Base-by-base conservation (phyloP, 2,797 vertebrate genomes). In the Tenualosa thibaudeaui region DNA sequence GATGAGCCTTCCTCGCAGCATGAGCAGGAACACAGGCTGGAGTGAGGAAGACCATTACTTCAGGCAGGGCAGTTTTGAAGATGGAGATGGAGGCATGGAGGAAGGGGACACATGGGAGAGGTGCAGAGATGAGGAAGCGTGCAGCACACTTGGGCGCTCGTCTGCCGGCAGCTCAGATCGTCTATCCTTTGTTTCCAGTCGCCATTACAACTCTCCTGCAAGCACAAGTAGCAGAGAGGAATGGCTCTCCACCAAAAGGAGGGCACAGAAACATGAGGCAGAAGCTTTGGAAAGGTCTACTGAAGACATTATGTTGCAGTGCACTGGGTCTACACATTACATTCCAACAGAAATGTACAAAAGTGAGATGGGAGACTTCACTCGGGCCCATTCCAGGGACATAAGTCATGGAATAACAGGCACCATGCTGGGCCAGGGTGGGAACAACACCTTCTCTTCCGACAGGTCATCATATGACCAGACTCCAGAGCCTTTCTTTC, bases 141-240 rank as follows among this genome's bases (percentile, higher is more conserved):
- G 90, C 83, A 53, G 51, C 51, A 68, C 89, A 17, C 83, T 82
- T 0, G 84, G 87, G 0, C 87, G 91, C 50, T 88, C 88, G 54
- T 89, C 90, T 43, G 84, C 86, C 26, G 89, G 31, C n/a, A 92
- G 88, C 71, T 91, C 92, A 37, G 91, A 94, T 68, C 89, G 89
- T 68, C 81, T 87, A 15, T 90, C 92, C 37, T 26, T 85, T 83
- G 87, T 71, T 19, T 92, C 93, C 78, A 81, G 88, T 49, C 92
- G 91, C 85, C 93, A 93, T 88, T 93, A 93, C 89, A 94, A 92
- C 87, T 94, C 94, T 75, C 92, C 92, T 5, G 88, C 92, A 62
- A 93, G 92, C 85, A 91, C 90, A 26, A 91, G 93, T 43, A 92
- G 92, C 82, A 91, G 87, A 54, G 90, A 93, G 17, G 91, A 94